Base-by-base conservation (phyloP, 2,113 vertebrate genomes). In the Tychaedon coryphoeus region DNA sequence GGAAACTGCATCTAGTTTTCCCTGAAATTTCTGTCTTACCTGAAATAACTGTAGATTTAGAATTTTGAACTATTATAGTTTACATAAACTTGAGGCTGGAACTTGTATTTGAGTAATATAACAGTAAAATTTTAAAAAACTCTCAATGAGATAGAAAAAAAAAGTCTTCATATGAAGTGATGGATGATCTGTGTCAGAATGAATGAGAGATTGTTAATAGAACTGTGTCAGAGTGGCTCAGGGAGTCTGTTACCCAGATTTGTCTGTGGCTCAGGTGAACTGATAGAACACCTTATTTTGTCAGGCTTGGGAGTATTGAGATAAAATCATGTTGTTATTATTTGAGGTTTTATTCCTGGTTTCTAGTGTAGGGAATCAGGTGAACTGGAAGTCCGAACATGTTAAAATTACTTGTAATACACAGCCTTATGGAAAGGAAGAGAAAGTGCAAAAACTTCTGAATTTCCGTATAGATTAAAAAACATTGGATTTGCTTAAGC, bases 71-170 rank as follows among this genome's bases (percentile, higher is more conserved):
- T 53, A 8, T 56, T 93, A 25, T 4, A 20, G 34, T 29, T 71
- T 28, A 36, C 24, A 1, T 19, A 5, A 28, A 31, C 9, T 19
- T 50, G 50, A 62, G 64, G 6, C 56, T 83, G n/a, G 34, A 82
- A 79, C 20, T 60, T 69, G 8, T 56, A 8, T 64, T 78, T 71
- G 31, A 47, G 7, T 56, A 34, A 31, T 23, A 42, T 10, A 38
- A 33, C 42, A 34, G 31, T 34, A 48, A 85, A 25, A 12, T 2
- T 8, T 2, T 0, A 2, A 3, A 67, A 65, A 17, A 1, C 14
- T 67, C 24, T 40, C 31, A 54, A 43, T 22, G 20, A 81, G 23
- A 15, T 43, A n/a, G 20, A 0, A 7, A 12, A 47, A 47, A 40
- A 14, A 24, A 24, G 19, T 6, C 6, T 6, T 62, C 7, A 7